These are phyloP conservation scores for Pandion haliaetus DNA, from an alignment of 2,113 vertebrate species.

Conservation along the genomic window DNA sequence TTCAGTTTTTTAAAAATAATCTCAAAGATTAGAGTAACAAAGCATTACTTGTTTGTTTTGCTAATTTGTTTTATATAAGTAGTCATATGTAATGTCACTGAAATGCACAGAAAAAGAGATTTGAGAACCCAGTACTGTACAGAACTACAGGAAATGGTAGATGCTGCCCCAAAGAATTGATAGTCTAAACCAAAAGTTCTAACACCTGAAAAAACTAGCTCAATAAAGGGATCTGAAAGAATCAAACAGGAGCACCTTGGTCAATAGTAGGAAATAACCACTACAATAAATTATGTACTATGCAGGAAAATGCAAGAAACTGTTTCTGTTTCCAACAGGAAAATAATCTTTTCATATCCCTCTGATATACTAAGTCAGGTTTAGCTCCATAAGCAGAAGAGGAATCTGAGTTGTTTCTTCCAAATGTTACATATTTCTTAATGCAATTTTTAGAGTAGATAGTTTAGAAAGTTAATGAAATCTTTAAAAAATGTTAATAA, in stretches of 20 bases:
- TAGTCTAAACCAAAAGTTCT: not conserved
- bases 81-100: not conserved
- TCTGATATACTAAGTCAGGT: not conserved
- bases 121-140: not conserved
- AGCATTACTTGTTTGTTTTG: not conserved
- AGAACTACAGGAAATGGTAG: not conserved
- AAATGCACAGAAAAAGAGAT: not conserved
- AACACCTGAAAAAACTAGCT: not conserved
- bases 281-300: not conserved
- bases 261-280: not conserved
- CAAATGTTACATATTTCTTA: not conserved
- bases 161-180: not conserved
- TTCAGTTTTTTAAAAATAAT: not conserved
- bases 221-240: not conserved
- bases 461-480: slow-evolving; percentile 17
- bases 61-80: not conserved
- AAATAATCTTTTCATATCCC: not conserved
- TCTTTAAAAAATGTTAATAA: not conserved
- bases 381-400: not conserved
- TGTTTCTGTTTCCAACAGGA: not conserved
- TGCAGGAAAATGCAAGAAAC: not conserved
- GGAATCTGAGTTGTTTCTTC: not conserved
- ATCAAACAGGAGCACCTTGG: not conserved
- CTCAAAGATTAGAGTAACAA: not conserved
- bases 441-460: not conserved